Percentiles rank a stretch among this genome's conserved stretches.
These are phyloP conservation scores for Esox lucius DNA, from an alignment of 2,797 vertebrate species.

Conservation along the genomic window DNA sequence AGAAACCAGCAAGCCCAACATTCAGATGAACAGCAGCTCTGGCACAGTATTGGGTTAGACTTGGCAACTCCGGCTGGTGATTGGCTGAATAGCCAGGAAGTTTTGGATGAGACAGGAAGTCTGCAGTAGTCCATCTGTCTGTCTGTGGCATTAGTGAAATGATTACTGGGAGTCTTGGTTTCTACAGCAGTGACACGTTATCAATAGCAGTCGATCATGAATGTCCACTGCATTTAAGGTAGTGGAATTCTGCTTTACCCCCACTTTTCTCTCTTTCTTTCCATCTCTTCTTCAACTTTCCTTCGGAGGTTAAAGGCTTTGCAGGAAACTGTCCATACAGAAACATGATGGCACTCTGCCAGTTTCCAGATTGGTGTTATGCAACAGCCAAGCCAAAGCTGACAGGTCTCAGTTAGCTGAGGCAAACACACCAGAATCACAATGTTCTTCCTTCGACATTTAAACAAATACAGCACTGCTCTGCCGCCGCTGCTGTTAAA, in stretches of 20 bases:
- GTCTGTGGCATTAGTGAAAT: neutral
- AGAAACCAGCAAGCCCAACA: neutral
- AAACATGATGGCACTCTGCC: constrained; percentile 8
- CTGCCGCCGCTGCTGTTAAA: neutral
- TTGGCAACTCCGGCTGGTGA: constrained; percentile 13
- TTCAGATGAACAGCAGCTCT: constrained; percentile 3
- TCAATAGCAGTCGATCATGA: neutral
- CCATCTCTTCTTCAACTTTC: neutral
- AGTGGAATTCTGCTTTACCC: neutral
- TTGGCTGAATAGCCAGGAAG: neutral
- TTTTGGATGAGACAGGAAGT: constrained; percentile 12
- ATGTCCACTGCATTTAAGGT: neutral
- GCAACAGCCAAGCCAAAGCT: constrained; percentile 38
- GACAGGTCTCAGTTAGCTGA: constrained; percentile 31
- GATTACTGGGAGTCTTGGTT: neutral
- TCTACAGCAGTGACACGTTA: neutral
- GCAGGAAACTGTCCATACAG: constrained; percentile 12
- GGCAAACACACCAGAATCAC: constrained; percentile 25
- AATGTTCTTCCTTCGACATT: constrained; percentile 10
- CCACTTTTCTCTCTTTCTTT: neutral
- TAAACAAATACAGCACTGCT: neutral
- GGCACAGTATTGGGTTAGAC: neutral
- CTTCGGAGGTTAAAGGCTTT: neutral
- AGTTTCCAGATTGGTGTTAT: constrained; percentile 54
- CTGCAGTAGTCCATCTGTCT: constrained; percentile 5